phyloP scores from a whole-genome alignment of 2,113 vertebrate species.

The Shinisaurus crocodilurus region DNA sequence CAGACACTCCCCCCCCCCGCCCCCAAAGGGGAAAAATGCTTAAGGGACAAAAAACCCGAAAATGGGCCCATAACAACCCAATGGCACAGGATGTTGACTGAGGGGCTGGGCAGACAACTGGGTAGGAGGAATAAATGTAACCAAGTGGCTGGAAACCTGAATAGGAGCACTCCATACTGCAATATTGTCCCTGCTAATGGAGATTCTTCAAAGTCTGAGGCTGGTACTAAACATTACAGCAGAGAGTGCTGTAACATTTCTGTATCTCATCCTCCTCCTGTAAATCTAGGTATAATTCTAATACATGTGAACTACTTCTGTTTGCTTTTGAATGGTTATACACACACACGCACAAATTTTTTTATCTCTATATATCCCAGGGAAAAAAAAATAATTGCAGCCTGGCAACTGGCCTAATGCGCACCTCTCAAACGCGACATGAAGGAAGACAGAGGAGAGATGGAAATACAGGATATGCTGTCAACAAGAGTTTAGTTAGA shows the following conservation, averaged over 20 bases:
- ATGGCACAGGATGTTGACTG: no score
- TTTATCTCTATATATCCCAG: neutral
- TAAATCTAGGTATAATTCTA: neutral
- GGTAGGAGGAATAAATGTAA: no score
- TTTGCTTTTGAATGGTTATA: neutral
- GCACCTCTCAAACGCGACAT: neutral
- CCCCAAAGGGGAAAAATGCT: no score
- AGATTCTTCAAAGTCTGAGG: neutral
- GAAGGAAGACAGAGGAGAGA: neutral
- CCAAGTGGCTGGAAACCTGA: no score
- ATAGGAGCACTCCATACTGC: no score
- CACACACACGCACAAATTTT: no score
- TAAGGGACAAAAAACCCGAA: no score
- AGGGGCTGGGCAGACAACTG: no score
- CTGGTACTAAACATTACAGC: neutral
- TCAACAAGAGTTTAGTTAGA: conserved; percentile 17
- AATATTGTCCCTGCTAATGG: neutral
- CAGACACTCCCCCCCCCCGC: no score
- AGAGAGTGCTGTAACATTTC: neutral
- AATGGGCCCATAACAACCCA: no score
- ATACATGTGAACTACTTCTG: neutral
- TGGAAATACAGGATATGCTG: neutral
- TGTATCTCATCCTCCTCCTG: neutral
- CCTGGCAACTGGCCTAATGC: neutral
- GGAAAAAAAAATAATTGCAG: neutral